A percentile compares a stretch with the other conserved stretches of the same genome.
Evolutionary conservation across 2,888 invertebrate genomes (phyloP).

Genomic region (Scaptomyza tumidula): DNA sequence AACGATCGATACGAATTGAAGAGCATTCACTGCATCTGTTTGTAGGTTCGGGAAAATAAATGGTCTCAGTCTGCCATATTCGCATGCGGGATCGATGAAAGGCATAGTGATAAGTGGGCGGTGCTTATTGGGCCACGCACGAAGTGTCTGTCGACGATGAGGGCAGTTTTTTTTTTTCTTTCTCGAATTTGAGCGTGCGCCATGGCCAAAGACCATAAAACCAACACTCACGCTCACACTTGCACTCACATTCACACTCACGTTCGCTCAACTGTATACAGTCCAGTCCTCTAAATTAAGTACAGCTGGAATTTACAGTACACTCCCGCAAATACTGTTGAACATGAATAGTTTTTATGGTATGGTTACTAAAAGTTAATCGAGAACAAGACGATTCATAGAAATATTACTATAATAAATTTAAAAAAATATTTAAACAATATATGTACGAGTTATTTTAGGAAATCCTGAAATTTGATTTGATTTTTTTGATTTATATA

Average conservation of each 20-base stretch:
- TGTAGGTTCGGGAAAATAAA: constrained; percentile 58
- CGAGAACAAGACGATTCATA: neutral
- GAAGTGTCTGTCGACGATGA: constrained; percentile 33
- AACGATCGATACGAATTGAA: constrained; percentile 45
- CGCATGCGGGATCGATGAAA: constrained; percentile 71
- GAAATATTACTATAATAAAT: neutral
- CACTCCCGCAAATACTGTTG: neutral
- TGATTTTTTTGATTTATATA: too few relatives aligned
- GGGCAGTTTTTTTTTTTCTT: constrained; percentile 42
- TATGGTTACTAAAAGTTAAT: too few relatives aligned
- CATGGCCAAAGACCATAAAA: constrained; percentile 52
- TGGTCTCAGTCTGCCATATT: constrained; percentile 46
- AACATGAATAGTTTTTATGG: neutral
- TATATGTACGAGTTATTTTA: too few relatives aligned
- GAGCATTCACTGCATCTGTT: constrained; percentile 47
- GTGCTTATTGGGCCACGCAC: constrained; percentile 60
- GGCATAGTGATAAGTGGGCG: constrained; percentile 73
- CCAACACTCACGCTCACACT: constrained; percentile 17
- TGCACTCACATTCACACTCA: constrained; percentile 7
- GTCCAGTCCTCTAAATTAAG: constrained; percentile 6
- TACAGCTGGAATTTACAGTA: constrained; percentile 12
- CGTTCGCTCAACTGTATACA: constrained; percentile 38
- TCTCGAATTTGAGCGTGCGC: constrained; percentile 64
- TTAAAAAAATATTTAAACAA: too few relatives aligned
- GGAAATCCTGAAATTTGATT: too few relatives aligned